phyloP scores from a whole-genome alignment of 2,797 vertebrate species.

The Enteromius thamalakanensis region DNA sequence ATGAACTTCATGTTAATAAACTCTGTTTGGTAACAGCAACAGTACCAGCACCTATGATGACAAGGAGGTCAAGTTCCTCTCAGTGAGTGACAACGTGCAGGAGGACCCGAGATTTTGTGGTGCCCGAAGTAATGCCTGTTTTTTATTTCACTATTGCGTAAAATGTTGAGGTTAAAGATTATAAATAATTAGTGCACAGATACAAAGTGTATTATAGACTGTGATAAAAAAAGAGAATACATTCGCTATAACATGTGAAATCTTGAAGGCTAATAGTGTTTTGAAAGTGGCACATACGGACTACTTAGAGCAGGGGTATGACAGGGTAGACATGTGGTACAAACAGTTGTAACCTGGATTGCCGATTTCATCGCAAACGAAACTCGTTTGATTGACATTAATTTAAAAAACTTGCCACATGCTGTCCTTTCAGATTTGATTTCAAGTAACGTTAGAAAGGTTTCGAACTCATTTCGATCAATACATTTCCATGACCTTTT shows the following conservation, averaged over 20 bases:
- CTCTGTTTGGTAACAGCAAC: neutral
- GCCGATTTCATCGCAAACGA: neutral
- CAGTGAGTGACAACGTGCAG: constrained; percentile 46
- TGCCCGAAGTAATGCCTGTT: constrained; percentile 42
- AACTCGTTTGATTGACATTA: neutral
- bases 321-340: neutral
- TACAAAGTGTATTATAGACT: neutral
- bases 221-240: no score
- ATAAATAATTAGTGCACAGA: neutral
- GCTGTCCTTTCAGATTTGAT: neutral
- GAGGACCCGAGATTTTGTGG: constrained; percentile 14
- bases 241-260: neutral
- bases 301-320: no score
- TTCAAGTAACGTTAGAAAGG: neutral
- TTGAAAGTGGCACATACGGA: neutral
- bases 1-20: neutral
- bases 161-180: neutral
- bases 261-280: neutral
- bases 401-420: neutral
- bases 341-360: neutral
- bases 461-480: neutral
- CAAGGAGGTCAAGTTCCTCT: constrained; percentile 39
- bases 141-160: neutral
- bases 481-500: neutral
- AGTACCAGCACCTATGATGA: neutral